Conservation (phyloP, 2,113 vertebrate species). For the Grallaria varia region DNA sequence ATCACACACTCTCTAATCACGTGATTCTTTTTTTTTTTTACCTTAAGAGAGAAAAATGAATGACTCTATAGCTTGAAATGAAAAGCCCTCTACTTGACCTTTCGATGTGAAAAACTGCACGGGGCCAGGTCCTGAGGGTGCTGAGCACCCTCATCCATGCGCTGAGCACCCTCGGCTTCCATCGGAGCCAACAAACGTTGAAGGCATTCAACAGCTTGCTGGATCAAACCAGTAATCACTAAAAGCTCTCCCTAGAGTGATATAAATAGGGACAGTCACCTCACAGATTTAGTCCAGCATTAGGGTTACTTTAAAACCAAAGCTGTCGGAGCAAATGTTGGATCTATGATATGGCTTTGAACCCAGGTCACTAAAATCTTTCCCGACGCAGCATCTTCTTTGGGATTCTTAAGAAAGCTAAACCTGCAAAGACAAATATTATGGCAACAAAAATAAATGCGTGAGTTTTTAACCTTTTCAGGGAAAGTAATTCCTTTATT, state of each 20-base stretch:
- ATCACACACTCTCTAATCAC: constrained; percentile 71
- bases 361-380: constrained; percentile 71
- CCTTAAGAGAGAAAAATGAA: constrained; percentile 73
- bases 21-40: constrained; percentile 60
- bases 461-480: constrained; percentile 83
- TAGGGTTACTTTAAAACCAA: constrained; percentile 60
- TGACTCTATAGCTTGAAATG: constrained; percentile 57
- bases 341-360: constrained; percentile 68
- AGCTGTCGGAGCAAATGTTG: constrained; percentile 57
- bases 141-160: background rate
- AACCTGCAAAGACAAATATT: constrained; percentile 84
- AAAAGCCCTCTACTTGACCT: constrained; percentile 75
- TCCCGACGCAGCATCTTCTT: constrained; percentile 63
- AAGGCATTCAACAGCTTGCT: background rate
- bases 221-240: constrained; percentile 36
- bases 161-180: background rate
- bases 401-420: constrained; percentile 77
- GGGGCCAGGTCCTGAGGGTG: background rate
- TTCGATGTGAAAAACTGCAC: background rate
- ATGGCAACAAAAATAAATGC: constrained; percentile 82
- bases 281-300: constrained; percentile 58
- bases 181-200: background rate
- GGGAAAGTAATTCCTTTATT: constrained; percentile 81
- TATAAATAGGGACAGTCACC: constrained; percentile 66
- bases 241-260: constrained; percentile 56